phyloP scores from a whole-genome alignment of 2,797 vertebrate genomes.

The Oryzias sinensis region DNA sequence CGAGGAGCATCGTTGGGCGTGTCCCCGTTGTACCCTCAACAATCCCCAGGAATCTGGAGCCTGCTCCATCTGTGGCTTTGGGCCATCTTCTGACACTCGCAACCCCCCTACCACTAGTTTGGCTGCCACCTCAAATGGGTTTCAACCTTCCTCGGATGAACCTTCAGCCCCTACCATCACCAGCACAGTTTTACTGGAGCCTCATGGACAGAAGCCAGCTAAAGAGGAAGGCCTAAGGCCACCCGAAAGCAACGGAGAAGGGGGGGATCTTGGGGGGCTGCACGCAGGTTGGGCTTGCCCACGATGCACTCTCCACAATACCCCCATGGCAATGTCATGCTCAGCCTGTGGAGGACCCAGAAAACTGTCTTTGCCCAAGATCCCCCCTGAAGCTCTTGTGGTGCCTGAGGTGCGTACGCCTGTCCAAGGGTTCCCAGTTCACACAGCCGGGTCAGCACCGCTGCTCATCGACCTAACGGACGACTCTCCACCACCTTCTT shows the following conservation, averaged over 20 bases:
- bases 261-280: constrained; percentile 41
- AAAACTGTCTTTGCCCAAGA: constrained; percentile 94
- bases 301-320: constrained; percentile 94
- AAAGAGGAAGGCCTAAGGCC: constrained; percentile 65
- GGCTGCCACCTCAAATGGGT: constrained; percentile 69
- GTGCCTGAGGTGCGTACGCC: constrained; percentile 92
- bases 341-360: constrained; percentile 93
- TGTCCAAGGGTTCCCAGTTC: constrained; percentile 75
- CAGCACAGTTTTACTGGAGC: constrained; percentile 62
- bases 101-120: constrained; percentile 66
- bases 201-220: constrained; percentile 57
- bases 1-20: constrained; percentile 90
- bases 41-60: constrained; percentile 88
- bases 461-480: constrained; percentile 79
- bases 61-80: constrained; percentile 90
- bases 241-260: constrained; percentile 74
- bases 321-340: constrained; percentile 89
- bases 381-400: constrained; percentile 93
- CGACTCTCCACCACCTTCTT: constrained; percentile 69
- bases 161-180: constrained; percentile 47
- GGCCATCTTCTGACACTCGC: constrained; percentile 73
- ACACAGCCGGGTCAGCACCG: constrained; percentile 66
- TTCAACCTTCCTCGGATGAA: constrained; percentile 64
- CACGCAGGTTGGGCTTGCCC: constrained; percentile 89
- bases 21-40: constrained; percentile 92